Percentiles rank a stretch among this genome's conserved stretches.
Conservation (phyloP, 2,888 invertebrate species). For the Dicyrtoma fusca region DNA sequence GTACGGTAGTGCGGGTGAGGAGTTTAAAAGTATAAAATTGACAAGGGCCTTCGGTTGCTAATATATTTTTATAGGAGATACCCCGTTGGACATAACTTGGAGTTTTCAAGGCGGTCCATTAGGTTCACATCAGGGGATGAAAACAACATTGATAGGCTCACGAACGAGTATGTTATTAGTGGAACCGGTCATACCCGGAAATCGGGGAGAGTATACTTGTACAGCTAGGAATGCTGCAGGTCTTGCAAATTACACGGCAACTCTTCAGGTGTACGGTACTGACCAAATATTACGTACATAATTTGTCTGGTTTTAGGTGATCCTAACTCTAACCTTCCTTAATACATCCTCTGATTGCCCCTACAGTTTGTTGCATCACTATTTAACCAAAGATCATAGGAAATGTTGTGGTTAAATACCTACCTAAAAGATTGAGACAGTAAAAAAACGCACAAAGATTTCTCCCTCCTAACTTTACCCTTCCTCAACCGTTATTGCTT, state of each 20-base stretch:
- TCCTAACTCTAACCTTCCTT: background rate
- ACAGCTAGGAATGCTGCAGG: constrained; percentile 41
- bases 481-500: background rate
- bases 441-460: too few species aligned
- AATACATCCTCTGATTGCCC: background rate
- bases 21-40: background rate
- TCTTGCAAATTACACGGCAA: constrained; percentile 34
- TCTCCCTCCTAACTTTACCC: constrained; percentile 4
- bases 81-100: constrained; percentile 52
- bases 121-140: constrained; percentile 60
- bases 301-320: background rate
- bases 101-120: constrained; percentile 51
- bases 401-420: too few species aligned
- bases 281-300: background rate
- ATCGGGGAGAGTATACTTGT: constrained; percentile 57
- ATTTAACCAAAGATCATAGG: too few species aligned
- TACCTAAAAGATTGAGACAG: too few species aligned
- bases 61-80: constrained; percentile 40
- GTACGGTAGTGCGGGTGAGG: background rate
- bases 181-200: constrained; percentile 55
- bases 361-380: too few species aligned
- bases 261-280: constrained; percentile 41
- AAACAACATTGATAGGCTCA: constrained; percentile 65
- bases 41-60: background rate
- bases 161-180: constrained; percentile 67